Conservation (phyloP, 2,888 invertebrate species). For the Neoascia interrupta region DNA sequence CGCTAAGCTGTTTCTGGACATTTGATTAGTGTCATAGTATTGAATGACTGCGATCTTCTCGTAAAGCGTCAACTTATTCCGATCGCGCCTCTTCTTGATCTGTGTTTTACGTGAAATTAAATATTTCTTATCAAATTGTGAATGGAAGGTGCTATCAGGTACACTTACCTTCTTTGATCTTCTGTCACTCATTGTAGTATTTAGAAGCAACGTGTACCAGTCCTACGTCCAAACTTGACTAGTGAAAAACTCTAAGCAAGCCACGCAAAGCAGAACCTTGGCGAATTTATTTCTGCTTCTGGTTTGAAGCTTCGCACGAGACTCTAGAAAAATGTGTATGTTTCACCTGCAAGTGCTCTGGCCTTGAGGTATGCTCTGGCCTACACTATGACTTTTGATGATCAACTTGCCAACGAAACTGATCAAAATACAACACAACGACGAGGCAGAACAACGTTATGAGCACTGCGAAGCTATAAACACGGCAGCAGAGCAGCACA, state of each 20-base stretch:
- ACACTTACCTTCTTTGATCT: constrained; percentile 31
- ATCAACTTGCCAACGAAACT: constrained; percentile 34
- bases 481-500: constrained; percentile 2
- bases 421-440: constrained; percentile 42
- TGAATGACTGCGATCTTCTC: constrained; percentile 78
- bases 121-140: too few species aligned
- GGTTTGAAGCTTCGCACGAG: constrained; percentile 7
- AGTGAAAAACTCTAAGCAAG: too few species aligned
- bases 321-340: constrained; percentile 9
- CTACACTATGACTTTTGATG: constrained; percentile 24
- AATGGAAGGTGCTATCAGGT: too few species aligned
- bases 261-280: too few species aligned
- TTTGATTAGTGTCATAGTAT: constrained; percentile 77
- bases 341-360: constrained; percentile 17
- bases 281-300: neutral
- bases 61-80: constrained; percentile 77
- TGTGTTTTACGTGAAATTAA: constrained; percentile 22
- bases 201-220: too few species aligned
- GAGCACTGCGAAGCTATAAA: constrained; percentile 14
- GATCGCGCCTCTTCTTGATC: constrained; percentile 75
- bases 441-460: constrained; percentile 11
- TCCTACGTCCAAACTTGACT: too few species aligned
- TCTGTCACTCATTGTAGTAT: constrained; percentile 44
- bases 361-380: constrained; percentile 51
- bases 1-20: constrained; percentile 77